These are phyloP conservation scores for Brienomyrus brachyistius DNA, from an alignment of 2,113 vertebrate species.

Conservation along the genomic window DNA sequence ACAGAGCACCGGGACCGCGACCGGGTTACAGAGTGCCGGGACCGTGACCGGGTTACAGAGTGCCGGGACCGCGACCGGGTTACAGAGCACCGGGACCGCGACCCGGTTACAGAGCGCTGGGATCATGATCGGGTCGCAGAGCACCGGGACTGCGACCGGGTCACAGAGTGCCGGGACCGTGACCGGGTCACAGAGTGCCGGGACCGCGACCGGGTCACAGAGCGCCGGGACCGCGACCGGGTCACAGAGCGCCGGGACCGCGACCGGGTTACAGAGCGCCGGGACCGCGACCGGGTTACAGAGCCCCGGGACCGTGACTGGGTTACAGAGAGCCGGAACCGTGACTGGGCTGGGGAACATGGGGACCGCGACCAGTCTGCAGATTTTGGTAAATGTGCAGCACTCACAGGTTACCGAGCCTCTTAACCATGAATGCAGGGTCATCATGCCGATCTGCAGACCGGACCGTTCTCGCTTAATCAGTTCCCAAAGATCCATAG, in stretches of 20 bases:
- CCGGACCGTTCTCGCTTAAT: not conserved
- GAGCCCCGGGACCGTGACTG: no score
- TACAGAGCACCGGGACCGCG: no score
- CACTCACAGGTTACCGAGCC: constrained; percentile 6
- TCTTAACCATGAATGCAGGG: constrained; percentile 1
- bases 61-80: no score
- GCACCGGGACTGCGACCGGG: not conserved
- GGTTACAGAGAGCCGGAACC: no score
- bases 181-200: not conserved
- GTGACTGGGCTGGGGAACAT: not conserved
- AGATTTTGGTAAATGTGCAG: not conserved
- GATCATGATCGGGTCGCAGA: not conserved
- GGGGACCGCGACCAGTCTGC: not conserved
- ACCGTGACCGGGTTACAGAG: no score
- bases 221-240: not conserved
- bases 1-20: no score
- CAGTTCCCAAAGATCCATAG: not conserved
- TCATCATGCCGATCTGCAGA: not conserved
- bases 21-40: no score
- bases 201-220: no score
- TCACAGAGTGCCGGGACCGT: accelerated
- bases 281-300: no score
- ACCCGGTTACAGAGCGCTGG: no score
- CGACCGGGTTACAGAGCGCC: no score
- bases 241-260: no score